Base-by-base conservation (phyloP, 2,113 vertebrate genomes). In the Tetrao urogallus region DNA sequence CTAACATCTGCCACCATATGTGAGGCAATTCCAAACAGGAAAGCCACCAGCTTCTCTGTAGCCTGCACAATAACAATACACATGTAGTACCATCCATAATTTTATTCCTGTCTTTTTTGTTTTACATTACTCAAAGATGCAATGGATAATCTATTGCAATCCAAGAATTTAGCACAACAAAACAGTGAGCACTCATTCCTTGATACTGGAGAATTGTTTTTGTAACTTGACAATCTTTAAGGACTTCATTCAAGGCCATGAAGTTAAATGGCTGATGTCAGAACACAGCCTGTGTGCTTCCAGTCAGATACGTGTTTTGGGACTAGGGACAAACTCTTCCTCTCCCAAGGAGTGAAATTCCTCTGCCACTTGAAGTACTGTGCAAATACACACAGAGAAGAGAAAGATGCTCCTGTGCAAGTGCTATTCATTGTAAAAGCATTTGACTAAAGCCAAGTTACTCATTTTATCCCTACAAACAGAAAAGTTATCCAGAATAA, bases 1-100 rank as follows among this genome's bases (percentile, higher is more conserved):
- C 95, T 98, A 71, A 98, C 71, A n/a, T 98, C 98, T 32, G 98
- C 96, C 73, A 98, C 98, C 96, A 98, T 97, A 86, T 98, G 98
- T 2, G 98, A 98, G 6, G 98, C 94, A 81, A 98, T 82, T 70
- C 98, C 98, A 70, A 98, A 98, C 40, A 98, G 64, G 95, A 98
- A 98, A 66, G 98, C 98, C 42, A 98, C 98, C 92, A 98, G 61
- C 63, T 98, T 98, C 96, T 98, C 97, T 34, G 98, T 97, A 95
- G 96, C 96, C 98, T 98, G 84, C 30, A 94, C 27, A 85, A 87
- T 6, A 95, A 90, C 42, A 94, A 85, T 50, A 48, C 21, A 32
- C 40, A 69, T 69, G n/a, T 42, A 47, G 17, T 32, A 58, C 38
- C 4, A 4, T 21, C 19, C 8, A 0, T 80, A n/a, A 81, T 57